Percentiles rank a stretch among this genome's conserved stretches.
These are phyloP conservation scores for Hyposoter dolosus DNA, from an alignment of 2,888 invertebrate species.

Conservation along the genomic window DNA sequence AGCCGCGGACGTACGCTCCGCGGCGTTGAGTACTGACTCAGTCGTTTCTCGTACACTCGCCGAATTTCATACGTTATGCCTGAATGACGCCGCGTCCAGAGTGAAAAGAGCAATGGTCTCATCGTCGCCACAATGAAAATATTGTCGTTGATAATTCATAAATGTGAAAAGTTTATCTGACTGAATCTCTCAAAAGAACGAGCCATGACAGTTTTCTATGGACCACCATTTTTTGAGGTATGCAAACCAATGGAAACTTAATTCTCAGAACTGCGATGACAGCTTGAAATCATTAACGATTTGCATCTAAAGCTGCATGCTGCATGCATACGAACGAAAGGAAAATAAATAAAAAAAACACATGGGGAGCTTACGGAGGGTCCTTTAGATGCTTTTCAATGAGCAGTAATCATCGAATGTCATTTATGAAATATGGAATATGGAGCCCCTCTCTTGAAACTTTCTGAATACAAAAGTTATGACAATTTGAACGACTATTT, in stretches of 20 bases:
- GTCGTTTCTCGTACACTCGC: not conserved
- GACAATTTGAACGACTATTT: not conserved
- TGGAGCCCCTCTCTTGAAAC: no score
- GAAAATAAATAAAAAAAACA: not conserved
- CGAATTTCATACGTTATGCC: not conserved
- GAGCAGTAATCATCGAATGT: not conserved
- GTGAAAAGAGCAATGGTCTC: not conserved
- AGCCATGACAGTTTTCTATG: not conserved
- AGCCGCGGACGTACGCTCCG: not conserved
- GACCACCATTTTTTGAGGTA: not conserved
- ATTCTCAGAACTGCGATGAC: not conserved
- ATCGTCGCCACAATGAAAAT: not conserved
- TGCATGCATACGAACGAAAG: not conserved
- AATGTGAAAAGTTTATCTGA: not conserved
- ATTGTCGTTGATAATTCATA: not conserved
- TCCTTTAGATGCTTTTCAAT: not conserved
- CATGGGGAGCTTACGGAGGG: not conserved
- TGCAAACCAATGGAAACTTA: not conserved
- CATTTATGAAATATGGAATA: not conserved
- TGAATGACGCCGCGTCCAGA: not conserved
- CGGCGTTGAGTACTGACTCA: conserved; percentile 23
- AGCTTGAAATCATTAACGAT: not conserved
- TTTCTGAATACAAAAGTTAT: not conserved
- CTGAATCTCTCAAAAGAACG: not conserved
- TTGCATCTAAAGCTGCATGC: no score